Conservation (phyloP, 2,797 vertebrate genomes). For the Thripadectes ignobilis region DNA sequence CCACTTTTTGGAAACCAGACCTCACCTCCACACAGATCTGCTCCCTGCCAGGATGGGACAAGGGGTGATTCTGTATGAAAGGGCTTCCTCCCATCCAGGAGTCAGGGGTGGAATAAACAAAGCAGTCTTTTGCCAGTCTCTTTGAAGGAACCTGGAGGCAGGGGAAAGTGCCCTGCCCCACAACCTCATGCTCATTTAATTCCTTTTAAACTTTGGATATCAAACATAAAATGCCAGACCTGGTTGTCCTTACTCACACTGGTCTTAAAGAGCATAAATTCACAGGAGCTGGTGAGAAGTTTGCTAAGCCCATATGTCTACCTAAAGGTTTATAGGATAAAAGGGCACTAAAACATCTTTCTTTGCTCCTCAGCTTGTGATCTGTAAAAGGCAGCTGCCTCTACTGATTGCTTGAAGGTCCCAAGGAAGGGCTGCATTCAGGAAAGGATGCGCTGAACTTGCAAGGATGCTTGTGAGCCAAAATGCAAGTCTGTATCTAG, state of each 20-base stretch:
- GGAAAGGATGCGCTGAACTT: not conserved
- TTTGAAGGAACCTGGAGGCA: not conserved
- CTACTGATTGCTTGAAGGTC: not conserved
- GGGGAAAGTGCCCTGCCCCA: not conserved
- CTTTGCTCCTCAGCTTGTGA: not conserved
- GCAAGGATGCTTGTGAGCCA: not conserved
- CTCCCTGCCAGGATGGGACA: not conserved
- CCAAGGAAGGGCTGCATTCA: not conserved
- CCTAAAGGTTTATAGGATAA: not conserved
- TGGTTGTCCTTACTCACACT: not conserved
- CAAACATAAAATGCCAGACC: not conserved
- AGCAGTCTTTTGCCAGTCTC: not conserved
- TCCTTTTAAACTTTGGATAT: not conserved
- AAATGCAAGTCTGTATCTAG: not conserved
- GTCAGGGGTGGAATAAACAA: not conserved
- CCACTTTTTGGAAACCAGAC: not conserved
- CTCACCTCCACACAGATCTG: rapidly evolving
- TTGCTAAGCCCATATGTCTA: not conserved
- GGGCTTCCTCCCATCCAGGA: not conserved
- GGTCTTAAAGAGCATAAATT: not conserved
- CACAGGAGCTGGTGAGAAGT: not conserved
- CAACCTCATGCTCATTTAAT: not conserved
- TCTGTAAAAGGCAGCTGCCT: not conserved
- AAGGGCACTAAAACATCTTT: not conserved
- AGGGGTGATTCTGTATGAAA: not conserved